These are phyloP conservation scores for Oeneis ivallda DNA, from an alignment of 2,888 invertebrate genomes.

Conservation along the genomic window DNA sequence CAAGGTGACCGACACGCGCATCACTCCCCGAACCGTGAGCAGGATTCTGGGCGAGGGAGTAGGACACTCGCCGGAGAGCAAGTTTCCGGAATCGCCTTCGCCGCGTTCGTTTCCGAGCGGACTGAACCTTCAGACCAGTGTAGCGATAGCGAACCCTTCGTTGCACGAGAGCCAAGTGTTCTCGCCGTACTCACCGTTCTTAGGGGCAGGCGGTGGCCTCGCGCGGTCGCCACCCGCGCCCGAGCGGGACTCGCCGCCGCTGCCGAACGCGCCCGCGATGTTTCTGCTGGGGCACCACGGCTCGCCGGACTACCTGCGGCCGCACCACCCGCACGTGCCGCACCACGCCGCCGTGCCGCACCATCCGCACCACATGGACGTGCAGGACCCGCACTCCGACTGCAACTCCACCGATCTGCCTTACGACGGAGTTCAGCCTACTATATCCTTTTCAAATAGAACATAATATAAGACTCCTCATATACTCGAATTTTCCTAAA, in stretches of 20 bases:
- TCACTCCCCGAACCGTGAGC: conserved; percentile 94
- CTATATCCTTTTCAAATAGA: conserved; percentile 94
- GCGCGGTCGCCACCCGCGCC: conserved; percentile 82
- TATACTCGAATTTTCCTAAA: too few relatives aligned
- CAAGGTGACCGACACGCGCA: conserved; percentile 97
- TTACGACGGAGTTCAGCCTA: conserved; percentile 96
- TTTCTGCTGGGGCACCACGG: conserved; percentile 91
- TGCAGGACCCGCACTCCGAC: conserved; percentile 92
- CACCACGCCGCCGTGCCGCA: conserved; percentile 84
- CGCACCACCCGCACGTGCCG: conserved; percentile 87
- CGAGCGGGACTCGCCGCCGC: conserved; percentile 91
- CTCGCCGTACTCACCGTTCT: conserved; percentile 95
- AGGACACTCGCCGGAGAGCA: conserved; percentile 84
- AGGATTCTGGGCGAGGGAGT: conserved; percentile 91
- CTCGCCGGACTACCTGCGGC: conserved; percentile 89
- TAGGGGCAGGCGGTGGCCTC: conserved; percentile 83
- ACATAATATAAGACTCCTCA: neutral
- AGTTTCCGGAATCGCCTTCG: conserved; percentile 86
- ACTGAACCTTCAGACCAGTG: conserved; percentile 95
- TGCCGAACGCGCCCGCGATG: conserved; percentile 92
- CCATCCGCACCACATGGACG: conserved; percentile 91
- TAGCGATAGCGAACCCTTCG: conserved; percentile 97
- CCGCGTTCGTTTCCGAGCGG: conserved; percentile 90
- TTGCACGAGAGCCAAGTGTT: conserved; percentile 97
- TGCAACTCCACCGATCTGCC: conserved; percentile 95